Conservation (phyloP, 2,888 invertebrate genomes). For the Sinopyrophorus schimmeli region DNA sequence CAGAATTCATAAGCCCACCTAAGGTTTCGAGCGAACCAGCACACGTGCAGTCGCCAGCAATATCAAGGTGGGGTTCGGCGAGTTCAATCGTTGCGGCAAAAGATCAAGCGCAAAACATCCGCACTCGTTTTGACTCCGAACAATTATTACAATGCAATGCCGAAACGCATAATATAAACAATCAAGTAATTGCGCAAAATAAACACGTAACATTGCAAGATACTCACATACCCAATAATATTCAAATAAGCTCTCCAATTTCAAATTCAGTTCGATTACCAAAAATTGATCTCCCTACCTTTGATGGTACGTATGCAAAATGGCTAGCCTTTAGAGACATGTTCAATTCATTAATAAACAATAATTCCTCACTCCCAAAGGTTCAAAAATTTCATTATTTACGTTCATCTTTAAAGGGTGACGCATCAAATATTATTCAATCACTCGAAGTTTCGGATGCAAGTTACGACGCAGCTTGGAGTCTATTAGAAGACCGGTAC, state of each 20-base stretch:
- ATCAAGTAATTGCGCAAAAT: too few species aligned
- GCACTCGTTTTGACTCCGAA: too few species aligned
- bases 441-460: background rate
- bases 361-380: background rate
- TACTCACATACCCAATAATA: too few species aligned
- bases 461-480: slow-evolving; percentile 4
- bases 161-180: too few species aligned
- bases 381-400: slow-evolving; percentile 11
- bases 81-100: too few species aligned
- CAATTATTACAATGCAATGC: too few species aligned
- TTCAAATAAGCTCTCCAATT: background rate
- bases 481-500: background rate
- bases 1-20: too few species aligned
- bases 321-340: slow-evolving; percentile 6
- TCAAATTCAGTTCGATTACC: slow-evolving; percentile 1
- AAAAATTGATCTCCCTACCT: background rate
- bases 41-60: too few species aligned
- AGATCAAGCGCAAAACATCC: too few species aligned
- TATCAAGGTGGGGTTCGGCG: too few species aligned
- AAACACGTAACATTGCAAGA: too few species aligned
- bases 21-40: too few species aligned
- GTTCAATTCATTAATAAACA: background rate
- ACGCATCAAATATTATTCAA: background rate
- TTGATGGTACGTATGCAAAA: background rate
- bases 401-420: background rate